A percentile compares a stretch with the other conserved stretches of the same genome.
Conservation (phyloP, 2,888 invertebrate genomes). For the Hermaeophaga mercurialis region DNA sequence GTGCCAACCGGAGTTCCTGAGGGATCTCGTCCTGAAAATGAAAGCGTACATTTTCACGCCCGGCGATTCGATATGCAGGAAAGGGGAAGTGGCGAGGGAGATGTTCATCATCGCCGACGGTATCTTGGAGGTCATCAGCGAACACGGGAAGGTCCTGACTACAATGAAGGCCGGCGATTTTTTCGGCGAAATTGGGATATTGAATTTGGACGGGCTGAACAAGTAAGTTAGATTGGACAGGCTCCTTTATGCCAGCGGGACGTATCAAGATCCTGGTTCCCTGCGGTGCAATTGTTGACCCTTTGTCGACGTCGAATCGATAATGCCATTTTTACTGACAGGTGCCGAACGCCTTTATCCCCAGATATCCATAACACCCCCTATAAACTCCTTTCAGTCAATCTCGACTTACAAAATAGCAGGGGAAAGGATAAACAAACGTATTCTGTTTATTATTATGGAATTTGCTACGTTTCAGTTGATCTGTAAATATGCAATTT, state of each 20-base stretch:
- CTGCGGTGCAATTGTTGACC: no score
- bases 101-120: slow-evolving; percentile 99
- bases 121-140: slow-evolving; percentile 93
- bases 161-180: slow-evolving; percentile 98
- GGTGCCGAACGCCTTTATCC: no score
- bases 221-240: slow-evolving; percentile 66
- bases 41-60: slow-evolving; percentile 98
- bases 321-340: no score
- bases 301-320: no score
- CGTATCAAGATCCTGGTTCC: neutral
- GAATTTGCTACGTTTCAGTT: no score
- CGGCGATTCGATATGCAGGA: slow-evolving; percentile 94
- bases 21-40: slow-evolving; percentile 97
- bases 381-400: no score
- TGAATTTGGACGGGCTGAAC: slow-evolving; percentile 93
- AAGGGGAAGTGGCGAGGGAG: slow-evolving; percentile 87
- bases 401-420: no score
- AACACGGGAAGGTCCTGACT: slow-evolving; percentile 88
- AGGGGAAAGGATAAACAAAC: no score
- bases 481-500: no score
- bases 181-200: slow-evolving; percentile 96
- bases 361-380: no score
- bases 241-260: neutral
- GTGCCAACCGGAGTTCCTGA: slow-evolving; percentile 96
- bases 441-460: no score